These are phyloP conservation scores for western clawed frog (Xenopus tropicalis) DNA, from an alignment of 2,113 vertebrate species.

Conservation along the genomic window UCB_Xtro_10.0 CM004445.2:114725001-114725500, in stretches of 20 bases:
- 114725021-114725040: too few species aligned
- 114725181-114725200: slow-evolving; percentile 70
- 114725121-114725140: too few species aligned
- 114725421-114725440: slow-evolving; percentile 99
- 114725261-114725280: slow-evolving; percentile 70
- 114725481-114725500: slow-evolving; percentile 95
- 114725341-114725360: slow-evolving; percentile 90
- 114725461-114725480: slow-evolving; percentile 92
- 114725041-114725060: too few species aligned
- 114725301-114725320: slow-evolving; percentile 84
- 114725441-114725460: slow-evolving; percentile 96
- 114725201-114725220: slow-evolving; percentile 62
- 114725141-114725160: too few species aligned
- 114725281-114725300: slow-evolving; percentile 98
- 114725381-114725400: slow-evolving; percentile 86
- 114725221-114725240: slow-evolving; percentile 75
- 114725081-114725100: too few species aligned
- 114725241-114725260: slow-evolving; percentile 64
- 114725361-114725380: slow-evolving; percentile 82
- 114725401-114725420: slow-evolving; percentile 96
- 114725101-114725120: too few species aligned
- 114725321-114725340: slow-evolving; percentile 94
- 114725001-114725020: too few species aligned
- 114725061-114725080: too few species aligned
- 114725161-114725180: too few species aligned